A percentile compares a stretch with the other conserved stretches of the same genome.
Conservation (phyloP, 1,140 invertebrate species). For the Ceratoteleas bidentatus region DNA sequence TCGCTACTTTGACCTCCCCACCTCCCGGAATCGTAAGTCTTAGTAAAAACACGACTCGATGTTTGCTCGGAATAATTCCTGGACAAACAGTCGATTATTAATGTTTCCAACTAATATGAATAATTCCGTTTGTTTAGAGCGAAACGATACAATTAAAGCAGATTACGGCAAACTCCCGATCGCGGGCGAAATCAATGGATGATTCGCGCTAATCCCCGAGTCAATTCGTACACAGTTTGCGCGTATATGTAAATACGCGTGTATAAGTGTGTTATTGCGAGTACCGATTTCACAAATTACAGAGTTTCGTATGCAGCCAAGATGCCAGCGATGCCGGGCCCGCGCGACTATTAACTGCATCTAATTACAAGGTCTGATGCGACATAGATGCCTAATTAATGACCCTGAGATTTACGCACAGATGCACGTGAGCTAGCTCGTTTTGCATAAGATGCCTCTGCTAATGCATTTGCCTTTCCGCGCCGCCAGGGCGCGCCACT, state of each 20-base stretch:
- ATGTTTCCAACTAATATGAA: constrained; percentile 43
- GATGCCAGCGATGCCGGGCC: constrained; percentile 67
- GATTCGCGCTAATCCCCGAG: constrained; percentile 35
- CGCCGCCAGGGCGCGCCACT: constrained; percentile 54
- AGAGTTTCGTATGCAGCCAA: constrained; percentile 76
- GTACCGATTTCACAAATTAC: constrained; percentile 72
- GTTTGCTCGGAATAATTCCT: constrained; percentile 20
- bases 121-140: constrained; percentile 44
- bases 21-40: no score
- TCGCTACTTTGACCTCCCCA: no score
- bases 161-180: constrained; percentile 17
- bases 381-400: constrained; percentile 81
- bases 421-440: constrained; percentile 76
- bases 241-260: constrained; percentile 37
- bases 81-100: constrained; percentile 28
- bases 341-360: constrained; percentile 80
- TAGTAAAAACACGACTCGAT: neutral
- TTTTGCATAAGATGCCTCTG: constrained; percentile 76
- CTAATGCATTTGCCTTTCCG: constrained; percentile 69
- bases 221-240: constrained; percentile 32
- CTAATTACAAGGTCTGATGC: constrained; percentile 80
- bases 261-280: constrained; percentile 41
- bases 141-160: constrained; percentile 40
- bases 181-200: constrained; percentile 40
- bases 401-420: constrained; percentile 78